Evolutionary conservation across 2,888 invertebrate genomes (phyloP).

Genomic region (Branchipolynoe longqiensis): DNA sequence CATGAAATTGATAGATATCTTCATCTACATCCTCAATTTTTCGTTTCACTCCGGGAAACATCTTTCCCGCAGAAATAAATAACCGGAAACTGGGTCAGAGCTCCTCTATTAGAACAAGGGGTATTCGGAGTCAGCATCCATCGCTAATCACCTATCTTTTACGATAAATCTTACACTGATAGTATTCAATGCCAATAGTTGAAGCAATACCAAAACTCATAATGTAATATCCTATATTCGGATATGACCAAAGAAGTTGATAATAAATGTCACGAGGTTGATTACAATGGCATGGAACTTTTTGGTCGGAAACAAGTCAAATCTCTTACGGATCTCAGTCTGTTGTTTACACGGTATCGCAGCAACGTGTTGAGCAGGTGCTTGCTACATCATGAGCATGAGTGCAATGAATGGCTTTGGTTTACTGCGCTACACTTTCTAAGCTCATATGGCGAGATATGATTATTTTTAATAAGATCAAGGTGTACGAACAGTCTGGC

Average conservation of each 20-base stretch:
- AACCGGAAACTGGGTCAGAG: not conserved
- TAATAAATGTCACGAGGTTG: too few species aligned
- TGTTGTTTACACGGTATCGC: conserved; percentile 27
- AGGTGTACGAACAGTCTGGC: not conserved
- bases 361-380: conserved; percentile 43
- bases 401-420: not conserved
- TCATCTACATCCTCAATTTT: not conserved
- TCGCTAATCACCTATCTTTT: not conserved
- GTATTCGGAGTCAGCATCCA: not conserved
- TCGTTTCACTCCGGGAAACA: conserved; percentile 14
- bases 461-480: not conserved
- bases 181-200: not conserved
- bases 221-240: not conserved
- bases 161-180: not conserved
- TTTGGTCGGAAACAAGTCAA: not conserved
- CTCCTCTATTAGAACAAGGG: not conserved
- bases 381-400: not conserved
- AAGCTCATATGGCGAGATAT: not conserved
- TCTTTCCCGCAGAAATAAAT: not conserved
- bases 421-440: not conserved
- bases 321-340: not conserved
- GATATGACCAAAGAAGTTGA: too few species aligned
- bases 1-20: not conserved
- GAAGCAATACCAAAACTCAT: not conserved
- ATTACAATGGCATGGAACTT: too few species aligned